phyloP scores from a whole-genome alignment of 1,140 invertebrate species.

The Drosophila ogumai region DNA sequence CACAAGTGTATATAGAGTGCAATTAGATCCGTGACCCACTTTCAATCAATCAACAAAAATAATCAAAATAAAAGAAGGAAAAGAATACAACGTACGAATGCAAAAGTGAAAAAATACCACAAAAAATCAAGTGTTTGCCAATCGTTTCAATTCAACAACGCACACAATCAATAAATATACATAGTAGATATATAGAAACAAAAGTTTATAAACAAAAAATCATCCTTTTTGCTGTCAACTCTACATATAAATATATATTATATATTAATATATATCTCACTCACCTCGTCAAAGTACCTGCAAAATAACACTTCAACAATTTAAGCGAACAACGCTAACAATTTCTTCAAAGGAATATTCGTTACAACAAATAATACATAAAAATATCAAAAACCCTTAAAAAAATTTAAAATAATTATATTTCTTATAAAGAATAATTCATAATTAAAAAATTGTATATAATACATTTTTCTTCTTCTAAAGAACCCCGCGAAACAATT shows the following conservation, averaged over 20 bases:
- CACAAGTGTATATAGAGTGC: slow-evolving; percentile 33
- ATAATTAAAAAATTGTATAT: slow-evolving; percentile 14
- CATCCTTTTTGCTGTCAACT: slow-evolving; percentile 56
- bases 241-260: slow-evolving; percentile 42
- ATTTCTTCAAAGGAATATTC: slow-evolving; percentile 37
- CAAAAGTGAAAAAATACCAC: slow-evolving; percentile 33
- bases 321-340: slow-evolving; percentile 22
- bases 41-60: slow-evolving; percentile 28
- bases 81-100: slow-evolving; percentile 1
- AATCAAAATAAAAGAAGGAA: slow-evolving; percentile 14
- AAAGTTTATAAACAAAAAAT: slow-evolving; percentile 46
- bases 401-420: slow-evolving; percentile 17
- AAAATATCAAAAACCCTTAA: slow-evolving; percentile 13
- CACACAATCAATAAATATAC: slow-evolving; percentile 56
- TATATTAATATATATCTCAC: slow-evolving; percentile 52
- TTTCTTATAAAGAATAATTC: slow-evolving; percentile 35
- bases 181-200: slow-evolving; percentile 34
- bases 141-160: slow-evolving; percentile 56
- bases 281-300: slow-evolving; percentile 80
- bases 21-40: slow-evolving; percentile 54
- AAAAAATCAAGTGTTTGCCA: slow-evolving; percentile 37
- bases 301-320: slow-evolving; percentile 45
- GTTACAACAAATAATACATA: slow-evolving; percentile 7
- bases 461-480: slow-evolving; percentile 34
- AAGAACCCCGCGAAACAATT: slow-evolving; percentile 29